Evolutionary conservation across 2,113 vertebrate species (phyloP), one percentile per base, ranked within the genome.

Genomic region (Saguinus midas): DNA sequence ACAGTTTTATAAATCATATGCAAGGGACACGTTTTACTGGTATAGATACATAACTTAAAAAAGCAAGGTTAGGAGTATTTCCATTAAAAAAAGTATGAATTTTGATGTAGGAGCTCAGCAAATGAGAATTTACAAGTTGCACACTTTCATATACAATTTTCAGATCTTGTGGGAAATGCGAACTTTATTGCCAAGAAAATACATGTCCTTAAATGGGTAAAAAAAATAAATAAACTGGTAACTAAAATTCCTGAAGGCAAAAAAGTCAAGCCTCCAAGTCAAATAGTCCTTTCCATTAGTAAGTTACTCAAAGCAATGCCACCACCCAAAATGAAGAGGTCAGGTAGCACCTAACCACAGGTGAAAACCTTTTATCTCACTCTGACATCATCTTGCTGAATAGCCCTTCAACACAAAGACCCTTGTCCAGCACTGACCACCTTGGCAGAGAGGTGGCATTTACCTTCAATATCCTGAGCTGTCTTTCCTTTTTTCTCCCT

Each of bases 131-230:
- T 70, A 23, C 40, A 58, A 27, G 43, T 27, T 75, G 55, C 4
- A 58, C 4, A n/a, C 25, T 66, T 48, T 66, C 35, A 35, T 16
- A 6, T 90, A 40, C 45, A 79, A 86, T 94, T 93, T 90, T 80
- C 66, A 21, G 18, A 94, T 72, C 43, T 76, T 48, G 18, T 21
- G 13, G n/a, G 50, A 85, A 90, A 90, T 80, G 21, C 75, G 55
- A 95, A 58, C 16, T 83, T 61, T 29, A 92, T 40, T 75, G 66
- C 43, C 78, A 58, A 90, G 37, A 83, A 95, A 94, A 87, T 45
- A 11, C 32, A 81, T 55, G 40, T 50, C 43, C 72, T 93, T 70
- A 76, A 61, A 45, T 78, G 66, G 61, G 8, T 82, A 27, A 82
- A 35, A 35, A 40, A 87, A 5, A 48, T 1, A 97, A 96, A 90